phyloP scores from a whole-genome alignment of 2,888 invertebrate genomes.

The Acholoe squamosa region DNA sequence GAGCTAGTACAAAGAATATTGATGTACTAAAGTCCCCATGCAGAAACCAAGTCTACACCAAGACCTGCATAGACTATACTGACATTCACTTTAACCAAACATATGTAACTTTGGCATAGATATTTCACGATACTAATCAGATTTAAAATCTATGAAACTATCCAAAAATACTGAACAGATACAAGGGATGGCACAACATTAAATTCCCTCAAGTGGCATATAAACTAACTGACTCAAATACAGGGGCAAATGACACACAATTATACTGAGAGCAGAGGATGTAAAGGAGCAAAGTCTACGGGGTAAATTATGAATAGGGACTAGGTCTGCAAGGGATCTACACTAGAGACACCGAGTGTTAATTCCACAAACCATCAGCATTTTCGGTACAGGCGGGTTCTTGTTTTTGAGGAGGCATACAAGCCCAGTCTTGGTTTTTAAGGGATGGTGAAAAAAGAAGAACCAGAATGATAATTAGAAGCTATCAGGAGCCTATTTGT shows the following conservation, averaged over 20 bases:
- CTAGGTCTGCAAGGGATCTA: not conserved
- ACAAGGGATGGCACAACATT: not conserved
- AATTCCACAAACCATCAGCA: constrained; percentile 57
- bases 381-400: constrained; percentile 54
- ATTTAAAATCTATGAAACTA: no score
- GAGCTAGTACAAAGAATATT: not conserved
- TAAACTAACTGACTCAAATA: not conserved
- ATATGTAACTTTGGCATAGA: no score
- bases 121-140: no score
- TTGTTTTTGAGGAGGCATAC: constrained; percentile 58
- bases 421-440: constrained; percentile 49
- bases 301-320: not conserved
- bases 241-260: not conserved
- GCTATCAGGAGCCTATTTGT: not conserved
- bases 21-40: not conserved
- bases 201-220: not conserved
- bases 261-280: not conserved
- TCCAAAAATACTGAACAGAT: not conserved
- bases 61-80: no score
- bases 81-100: no score
- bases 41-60: not conserved
- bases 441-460: constrained; percentile 25
- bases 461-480: not conserved
- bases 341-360: constrained; percentile 31
- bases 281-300: not conserved